These are phyloP conservation scores for Megalonaias nervosa DNA, from an alignment of 1,140 invertebrate species.

Conservation along the genomic window DNA sequence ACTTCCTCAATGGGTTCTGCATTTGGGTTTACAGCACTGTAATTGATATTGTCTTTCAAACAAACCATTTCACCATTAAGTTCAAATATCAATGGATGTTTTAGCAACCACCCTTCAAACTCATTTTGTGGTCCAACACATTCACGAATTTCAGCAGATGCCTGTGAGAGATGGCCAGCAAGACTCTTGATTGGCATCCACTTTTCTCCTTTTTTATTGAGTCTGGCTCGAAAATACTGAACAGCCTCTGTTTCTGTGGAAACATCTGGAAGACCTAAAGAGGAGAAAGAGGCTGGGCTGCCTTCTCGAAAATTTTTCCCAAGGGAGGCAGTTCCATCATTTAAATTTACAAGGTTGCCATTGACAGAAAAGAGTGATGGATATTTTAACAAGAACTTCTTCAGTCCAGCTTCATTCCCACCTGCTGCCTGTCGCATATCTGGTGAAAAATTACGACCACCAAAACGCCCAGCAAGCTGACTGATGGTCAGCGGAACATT, in stretches of 20 bases:
- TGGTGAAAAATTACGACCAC: constrained; percentile 69
- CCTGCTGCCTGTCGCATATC: constrained; percentile 71
- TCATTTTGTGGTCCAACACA: constrained; percentile 72
- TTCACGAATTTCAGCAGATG: constrained; percentile 67
- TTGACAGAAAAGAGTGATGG: constrained; percentile 72
- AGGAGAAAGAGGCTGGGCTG: constrained; percentile 60
- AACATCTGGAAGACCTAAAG: constrained; percentile 61
- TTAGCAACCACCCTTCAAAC: constrained; percentile 68
- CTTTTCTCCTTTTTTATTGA: constrained; percentile 69
- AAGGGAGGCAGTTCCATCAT: constrained; percentile 65
- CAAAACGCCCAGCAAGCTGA: constrained; percentile 71
- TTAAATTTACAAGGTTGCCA: constrained; percentile 68
- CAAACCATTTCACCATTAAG: constrained; percentile 68
- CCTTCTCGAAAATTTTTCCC: constrained; percentile 64
- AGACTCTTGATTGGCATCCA: constrained; percentile 71
- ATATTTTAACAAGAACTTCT: constrained; percentile 71
- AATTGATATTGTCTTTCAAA: constrained; percentile 67
- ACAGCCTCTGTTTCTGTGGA: constrained; percentile 71
- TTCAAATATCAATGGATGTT: constrained; percentile 71
- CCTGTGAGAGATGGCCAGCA: constrained; percentile 72
- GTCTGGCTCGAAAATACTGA: constrained; percentile 69
- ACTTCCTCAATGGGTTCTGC: constrained; percentile 55
- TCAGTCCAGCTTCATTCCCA: constrained; percentile 71
- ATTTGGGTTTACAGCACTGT: constrained; percentile 61
- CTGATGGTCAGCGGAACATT: constrained; percentile 67